A percentile compares a stretch with the other conserved stretches of the same genome.
These are phyloP conservation scores for Sylvilagus bachmani DNA, from an alignment of 2,113 vertebrate species.

Conservation along the genomic window DNA sequence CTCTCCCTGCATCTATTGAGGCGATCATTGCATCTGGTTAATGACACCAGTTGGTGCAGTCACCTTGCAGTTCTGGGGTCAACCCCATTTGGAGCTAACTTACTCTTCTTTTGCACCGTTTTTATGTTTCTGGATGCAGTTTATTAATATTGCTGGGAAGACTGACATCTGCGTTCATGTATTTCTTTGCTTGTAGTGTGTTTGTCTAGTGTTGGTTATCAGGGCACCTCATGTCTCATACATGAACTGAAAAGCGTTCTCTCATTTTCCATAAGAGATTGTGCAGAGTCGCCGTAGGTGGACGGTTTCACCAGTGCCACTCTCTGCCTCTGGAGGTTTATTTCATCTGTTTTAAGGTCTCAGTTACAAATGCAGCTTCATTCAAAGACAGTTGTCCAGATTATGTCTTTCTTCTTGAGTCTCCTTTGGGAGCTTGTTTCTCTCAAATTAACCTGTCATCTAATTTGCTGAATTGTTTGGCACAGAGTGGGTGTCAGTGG, in stretches of 20 bases:
- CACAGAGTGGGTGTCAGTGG: neutral
- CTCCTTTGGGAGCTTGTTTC: neutral
- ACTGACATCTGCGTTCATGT: neutral
- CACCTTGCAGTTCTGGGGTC: neutral
- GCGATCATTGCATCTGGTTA: neutral
- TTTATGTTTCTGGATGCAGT: neutral
- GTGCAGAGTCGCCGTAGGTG: neutral
- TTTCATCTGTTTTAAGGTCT: slow-evolving; percentile 41
- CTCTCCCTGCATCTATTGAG: neutral
- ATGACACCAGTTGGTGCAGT: neutral
- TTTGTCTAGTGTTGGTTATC: neutral
- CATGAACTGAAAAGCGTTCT: neutral
- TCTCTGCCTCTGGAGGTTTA: neutral
- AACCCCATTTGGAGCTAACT: neutral
- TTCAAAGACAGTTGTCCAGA: neutral
- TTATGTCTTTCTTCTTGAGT: neutral
- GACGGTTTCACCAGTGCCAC: neutral
- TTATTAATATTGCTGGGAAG: neutral
- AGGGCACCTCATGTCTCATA: neutral
- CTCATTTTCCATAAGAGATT: neutral
- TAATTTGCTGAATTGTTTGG: neutral
- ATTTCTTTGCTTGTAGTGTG: neutral
- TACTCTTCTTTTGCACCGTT: neutral
- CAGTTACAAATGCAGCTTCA: neutral
- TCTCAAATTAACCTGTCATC: neutral